Evolutionary conservation across 2,113 vertebrate genomes (phyloP), one percentile per base, ranked within the genome.

Genomic region (Oenanthe melanoleuca): DNA sequence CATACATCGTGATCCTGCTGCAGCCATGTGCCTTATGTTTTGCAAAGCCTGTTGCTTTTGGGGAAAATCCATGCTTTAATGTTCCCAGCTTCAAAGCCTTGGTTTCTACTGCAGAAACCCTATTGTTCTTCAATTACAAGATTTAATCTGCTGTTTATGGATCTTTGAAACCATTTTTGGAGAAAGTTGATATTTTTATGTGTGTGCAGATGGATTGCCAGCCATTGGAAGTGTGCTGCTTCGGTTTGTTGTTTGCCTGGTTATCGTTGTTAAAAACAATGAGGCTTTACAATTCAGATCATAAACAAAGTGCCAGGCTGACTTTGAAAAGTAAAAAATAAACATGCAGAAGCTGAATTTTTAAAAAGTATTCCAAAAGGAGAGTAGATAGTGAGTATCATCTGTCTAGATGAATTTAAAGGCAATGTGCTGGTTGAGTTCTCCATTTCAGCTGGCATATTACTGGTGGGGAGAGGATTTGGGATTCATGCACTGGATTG

Each of bases 81-180:
- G 75, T 75, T 89, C 72, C 67, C 50, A 56, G 91, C 88, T 94
- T 97, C 93, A 97, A 94, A 95, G 81, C 18, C 20, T n/a, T 70
- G n/a, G 34, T 93, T 95, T 75, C 93, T 92, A 92, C 85, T 59
- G 88, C 88, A 93, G 77, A 85, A 89, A 77, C 53, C 59, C 80
- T 63, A 78, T 93, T 97, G 92, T 91, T 95, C 79, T 94, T 88
- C 84, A 92, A 42, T 91, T 91, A 73, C 83, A 42, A 93, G 92
- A 94, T 94, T 75, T 93, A 94, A 97, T 97, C 94, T 95, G 74
- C 87, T 94, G 75, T 95, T 97, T 94, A 92, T 91, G 80, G 67
- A 87, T 71, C 79, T 93, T 91, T 89, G 80, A 92, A 95, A 87
- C 60, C 75, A 10, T 85, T 93, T 93, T 91, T 69, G 64, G 93